A percentile compares a stretch with the other conserved stretches of the same genome.
Evolutionary conservation across 2,113 vertebrate genomes (phyloP).

Genomic region (Centropristis striata): DNA sequence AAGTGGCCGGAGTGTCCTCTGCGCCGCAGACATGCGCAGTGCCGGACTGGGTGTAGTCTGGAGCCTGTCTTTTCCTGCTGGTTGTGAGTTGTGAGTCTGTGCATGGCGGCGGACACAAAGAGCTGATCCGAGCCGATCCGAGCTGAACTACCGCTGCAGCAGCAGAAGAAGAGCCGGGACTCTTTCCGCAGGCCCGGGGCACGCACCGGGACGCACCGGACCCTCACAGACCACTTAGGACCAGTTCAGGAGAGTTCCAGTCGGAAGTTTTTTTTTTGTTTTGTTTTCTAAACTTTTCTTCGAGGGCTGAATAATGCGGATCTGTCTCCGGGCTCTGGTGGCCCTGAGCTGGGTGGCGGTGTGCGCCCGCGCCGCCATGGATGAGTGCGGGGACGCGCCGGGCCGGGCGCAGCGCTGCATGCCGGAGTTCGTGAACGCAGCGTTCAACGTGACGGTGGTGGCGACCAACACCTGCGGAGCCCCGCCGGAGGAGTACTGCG

Average conservation of each 20-base stretch:
- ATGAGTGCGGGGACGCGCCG: slow-evolving; percentile 90
- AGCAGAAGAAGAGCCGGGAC: too few relatives aligned
- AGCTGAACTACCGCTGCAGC: too few relatives aligned
- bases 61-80: slow-evolving; percentile 67
- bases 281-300: too few relatives aligned
- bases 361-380: slow-evolving; percentile 88
- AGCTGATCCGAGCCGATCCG: slow-evolving; percentile 62
- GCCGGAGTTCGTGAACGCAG: slow-evolving; percentile 99
- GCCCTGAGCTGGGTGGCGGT: slow-evolving; percentile 58
- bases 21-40: slow-evolving; percentile 80
- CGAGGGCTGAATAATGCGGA: slow-evolving; percentile 63
- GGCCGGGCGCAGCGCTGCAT: slow-evolving; percentile 92
- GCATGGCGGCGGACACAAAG: slow-evolving; percentile 81
- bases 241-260: slow-evolving; percentile 47
- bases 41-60: slow-evolving; percentile 82
- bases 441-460: slow-evolving; percentile 96
- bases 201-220: too few relatives aligned
- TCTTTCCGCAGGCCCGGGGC: too few relatives aligned
- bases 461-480: slow-evolving; percentile 96
- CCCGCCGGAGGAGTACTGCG: slow-evolving; percentile 98
- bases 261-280: slow-evolving; percentile 9
- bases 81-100: slow-evolving; percentile 50
- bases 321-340: slow-evolving; percentile 55
- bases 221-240: background rate
- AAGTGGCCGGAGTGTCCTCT: slow-evolving; percentile 65